A percentile compares a stretch with the other conserved stretches of the same genome.
These are phyloP conservation scores for Otus scops DNA, from an alignment of 2,797 vertebrate species.

Conservation along the genomic window DNA sequence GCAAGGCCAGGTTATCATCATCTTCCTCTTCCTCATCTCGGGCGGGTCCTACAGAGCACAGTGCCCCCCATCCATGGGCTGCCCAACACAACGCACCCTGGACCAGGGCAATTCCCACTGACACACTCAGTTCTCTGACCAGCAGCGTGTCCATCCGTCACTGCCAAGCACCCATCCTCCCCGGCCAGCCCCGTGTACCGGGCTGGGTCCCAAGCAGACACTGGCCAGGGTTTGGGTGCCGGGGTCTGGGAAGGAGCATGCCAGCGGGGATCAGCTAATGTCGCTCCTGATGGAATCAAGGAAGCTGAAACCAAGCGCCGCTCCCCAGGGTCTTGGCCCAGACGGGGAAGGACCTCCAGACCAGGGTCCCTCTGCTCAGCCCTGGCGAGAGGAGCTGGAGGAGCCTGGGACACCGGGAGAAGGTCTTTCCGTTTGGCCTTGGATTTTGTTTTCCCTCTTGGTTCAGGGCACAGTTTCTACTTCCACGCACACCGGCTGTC, in stretches of 20 bases:
- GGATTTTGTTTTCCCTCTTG: background rate
- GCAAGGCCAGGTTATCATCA: background rate
- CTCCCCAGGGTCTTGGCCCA: background rate
- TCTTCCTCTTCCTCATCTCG: background rate
- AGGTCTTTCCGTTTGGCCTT: background rate
- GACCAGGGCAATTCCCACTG: no score
- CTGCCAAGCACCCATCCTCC: background rate
- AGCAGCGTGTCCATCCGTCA: no score
- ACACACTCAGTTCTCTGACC: background rate
- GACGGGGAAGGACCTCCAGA: background rate
- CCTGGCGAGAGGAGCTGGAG: background rate
- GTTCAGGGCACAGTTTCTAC: background rate
- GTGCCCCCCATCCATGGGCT: no score
- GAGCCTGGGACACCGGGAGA: background rate
- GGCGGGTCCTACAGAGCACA: no score
- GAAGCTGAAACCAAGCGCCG: background rate
- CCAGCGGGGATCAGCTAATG: background rate
- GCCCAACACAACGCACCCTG: no score
- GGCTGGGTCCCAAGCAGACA: background rate
- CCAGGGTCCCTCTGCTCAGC: background rate
- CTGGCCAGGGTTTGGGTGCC: background rate
- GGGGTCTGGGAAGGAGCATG: fast-evolving
- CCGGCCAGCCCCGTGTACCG: background rate
- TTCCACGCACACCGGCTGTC: background rate
- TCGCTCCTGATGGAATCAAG: background rate